Evolutionary conservation across 2,888 invertebrate species (phyloP), one percentile per base, ranked within the genome.

Genomic region (Nephrocerus scutellatus): DNA sequence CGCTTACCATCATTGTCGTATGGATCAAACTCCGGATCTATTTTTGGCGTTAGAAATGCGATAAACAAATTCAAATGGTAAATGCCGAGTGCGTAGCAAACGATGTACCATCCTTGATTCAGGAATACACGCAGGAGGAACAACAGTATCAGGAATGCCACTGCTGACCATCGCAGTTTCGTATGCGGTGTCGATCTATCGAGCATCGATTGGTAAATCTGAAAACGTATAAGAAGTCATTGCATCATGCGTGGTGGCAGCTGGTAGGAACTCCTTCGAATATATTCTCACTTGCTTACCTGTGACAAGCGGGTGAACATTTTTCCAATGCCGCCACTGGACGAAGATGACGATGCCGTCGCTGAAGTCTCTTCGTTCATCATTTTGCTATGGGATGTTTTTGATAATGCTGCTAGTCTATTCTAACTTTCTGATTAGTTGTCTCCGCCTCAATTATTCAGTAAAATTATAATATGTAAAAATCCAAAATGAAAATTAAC

Each of bases 21-120:
- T 66, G 88, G 87, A 72, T 91, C 90, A 75, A 90, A 80, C 26
- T 91, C 91, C 51, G 97, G 98, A 77, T 99, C 97, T 64, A 97
- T 95, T 77, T 96, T 97, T 61, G 98, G 98, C 60, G 98, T 95
- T 53, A 99, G 79, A 78, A 99, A 99, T 72, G 96, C 95, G 75
- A 99, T 95, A 74, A 99, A 96, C 69, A 98, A 76, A 74, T 99
- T 99, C 68, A 99, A 79, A 70, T 98, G 91, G 72, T 97, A 99
- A 65, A 99, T 99, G 56, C 97, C 97, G 69, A 99, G 74, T 20
- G 95, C 98, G 72, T 99, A 99, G 54, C 96, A 95, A 44, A 99
- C 84, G 59, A 99, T 98, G 70, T 98, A 98, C 95, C 97, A 99
- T 53, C 98, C 98, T 89, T 99, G 89, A 63, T 83, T 78, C 53